Conservation (phyloP, 2,113 vertebrate genomes). For the Nothocercus julius region DNA sequence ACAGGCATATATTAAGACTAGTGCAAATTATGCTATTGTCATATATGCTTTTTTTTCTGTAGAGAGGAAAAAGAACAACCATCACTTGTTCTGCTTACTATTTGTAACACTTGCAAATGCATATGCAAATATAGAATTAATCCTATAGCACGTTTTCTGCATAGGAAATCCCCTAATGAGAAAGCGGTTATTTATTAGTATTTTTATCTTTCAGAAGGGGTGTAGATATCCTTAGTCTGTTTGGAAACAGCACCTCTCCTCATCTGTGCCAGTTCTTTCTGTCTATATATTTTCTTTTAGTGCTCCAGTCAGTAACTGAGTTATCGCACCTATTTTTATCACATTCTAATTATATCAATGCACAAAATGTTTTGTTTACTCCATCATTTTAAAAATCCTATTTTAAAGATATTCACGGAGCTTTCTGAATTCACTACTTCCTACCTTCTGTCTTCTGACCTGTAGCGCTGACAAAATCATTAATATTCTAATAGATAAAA, state of each 20-base stretch:
- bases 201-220: not conserved
- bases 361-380: not conserved
- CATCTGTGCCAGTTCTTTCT: not conserved
- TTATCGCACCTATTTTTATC: not conserved
- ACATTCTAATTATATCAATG: not conserved
- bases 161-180: not conserved
- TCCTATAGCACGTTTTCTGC: not conserved
- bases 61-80: not conserved
- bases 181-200: not conserved
- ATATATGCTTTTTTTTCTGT: not conserved
- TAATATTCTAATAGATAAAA: not conserved
- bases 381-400: not conserved
- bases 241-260: not conserved
- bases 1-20: not conserved
- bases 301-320: not conserved
- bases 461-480: not conserved
- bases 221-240: not conserved
- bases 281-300: not conserved
- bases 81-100: not conserved
- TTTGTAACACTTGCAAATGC: not conserved
- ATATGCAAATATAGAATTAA: not conserved
- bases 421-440: not conserved
- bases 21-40: not conserved
- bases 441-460: not conserved
- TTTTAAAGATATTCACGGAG: no score